These are phyloP conservation scores for Aethes cnicana DNA, from an alignment of 2,888 invertebrate species.

Conservation along the genomic window DNA sequence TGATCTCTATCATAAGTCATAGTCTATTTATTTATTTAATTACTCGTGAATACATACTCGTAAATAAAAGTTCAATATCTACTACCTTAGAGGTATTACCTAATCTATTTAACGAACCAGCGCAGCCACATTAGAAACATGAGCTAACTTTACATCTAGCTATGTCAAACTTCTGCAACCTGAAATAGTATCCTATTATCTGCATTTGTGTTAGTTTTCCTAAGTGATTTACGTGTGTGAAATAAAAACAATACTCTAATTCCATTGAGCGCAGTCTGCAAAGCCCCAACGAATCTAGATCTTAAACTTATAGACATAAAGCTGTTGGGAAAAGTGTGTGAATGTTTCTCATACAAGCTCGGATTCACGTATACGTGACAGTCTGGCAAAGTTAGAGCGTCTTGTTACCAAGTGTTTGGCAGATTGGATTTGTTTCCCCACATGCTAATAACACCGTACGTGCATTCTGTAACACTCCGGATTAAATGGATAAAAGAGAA, in stretches of 20 bases:
- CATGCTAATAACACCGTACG: slow-evolving; percentile 67
- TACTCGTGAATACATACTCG: too few relatives aligned
- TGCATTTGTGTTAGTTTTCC: slow-evolving; percentile 24
- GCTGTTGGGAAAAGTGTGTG: slow-evolving; percentile 34
- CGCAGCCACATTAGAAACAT: too few relatives aligned
- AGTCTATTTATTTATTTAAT: too few relatives aligned
- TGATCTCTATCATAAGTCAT: too few relatives aligned
- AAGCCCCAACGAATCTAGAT: slow-evolving; percentile 32
- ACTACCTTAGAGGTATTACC: too few relatives aligned
- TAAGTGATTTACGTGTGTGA: slow-evolving; percentile 60
- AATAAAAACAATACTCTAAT: slow-evolving; percentile 51
- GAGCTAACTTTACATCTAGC: too few relatives aligned
- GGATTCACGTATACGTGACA: slow-evolving; percentile 61
- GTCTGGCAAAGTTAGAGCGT: slow-evolving; percentile 64
- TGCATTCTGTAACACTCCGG: slow-evolving; percentile 50
- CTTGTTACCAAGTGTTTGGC: slow-evolving; percentile 70
- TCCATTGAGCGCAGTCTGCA: slow-evolving; percentile 39
- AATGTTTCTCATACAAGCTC: slow-evolving; percentile 49
- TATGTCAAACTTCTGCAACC: background rate
- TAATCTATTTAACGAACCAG: too few relatives aligned
- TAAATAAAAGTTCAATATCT: too few relatives aligned
- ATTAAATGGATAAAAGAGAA: slow-evolving; percentile 53
- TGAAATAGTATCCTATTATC: background rate
- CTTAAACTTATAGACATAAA: slow-evolving; percentile 39
- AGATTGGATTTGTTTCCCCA: slow-evolving; percentile 75